These are phyloP conservation scores for Neoitamus cyanurus DNA, from an alignment of 2,888 invertebrate genomes.

Conservation along the genomic window DNA sequence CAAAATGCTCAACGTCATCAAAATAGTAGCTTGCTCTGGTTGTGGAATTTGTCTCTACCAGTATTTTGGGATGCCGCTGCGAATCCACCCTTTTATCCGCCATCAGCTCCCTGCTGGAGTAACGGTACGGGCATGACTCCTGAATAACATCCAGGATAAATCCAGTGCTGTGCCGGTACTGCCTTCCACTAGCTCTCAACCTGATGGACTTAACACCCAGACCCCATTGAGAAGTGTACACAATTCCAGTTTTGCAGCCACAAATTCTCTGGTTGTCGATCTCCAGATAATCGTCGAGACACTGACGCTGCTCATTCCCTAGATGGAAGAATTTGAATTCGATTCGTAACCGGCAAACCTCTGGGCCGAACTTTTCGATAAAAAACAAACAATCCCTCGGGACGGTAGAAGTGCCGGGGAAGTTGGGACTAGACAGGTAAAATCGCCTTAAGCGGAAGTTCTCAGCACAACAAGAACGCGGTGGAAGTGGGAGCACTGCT, in stretches of 20 bases:
- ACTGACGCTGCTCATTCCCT: slow-evolving; percentile 62
- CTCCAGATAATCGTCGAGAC: slow-evolving; percentile 67
- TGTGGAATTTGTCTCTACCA: slow-evolving; percentile 51
- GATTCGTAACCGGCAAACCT: slow-evolving; percentile 69
- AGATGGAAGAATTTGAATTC: slow-evolving; percentile 70
- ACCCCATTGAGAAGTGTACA: slow-evolving; percentile 60
- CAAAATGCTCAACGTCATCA: background rate
- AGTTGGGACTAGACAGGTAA: slow-evolving; percentile 65
- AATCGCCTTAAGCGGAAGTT: slow-evolving; percentile 67
- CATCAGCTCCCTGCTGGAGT: slow-evolving; percentile 47
- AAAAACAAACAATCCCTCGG: slow-evolving; percentile 71
- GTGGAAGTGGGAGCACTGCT: slow-evolving; percentile 51
- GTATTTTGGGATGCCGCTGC: slow-evolving; percentile 12
- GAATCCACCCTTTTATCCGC: background rate
- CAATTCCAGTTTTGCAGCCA: slow-evolving; percentile 68
- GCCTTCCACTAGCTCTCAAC: slow-evolving; percentile 65
- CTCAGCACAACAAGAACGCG: slow-evolving; percentile 64
- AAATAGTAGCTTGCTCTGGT: slow-evolving; percentile 26
- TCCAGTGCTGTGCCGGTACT: slow-evolving; percentile 65
- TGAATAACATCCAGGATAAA: slow-evolving; percentile 71
- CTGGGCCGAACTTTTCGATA: slow-evolving; percentile 67
- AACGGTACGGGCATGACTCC: slow-evolving; percentile 68
- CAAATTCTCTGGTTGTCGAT: slow-evolving; percentile 71
- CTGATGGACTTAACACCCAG: slow-evolving; percentile 65
- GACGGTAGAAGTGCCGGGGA: background rate